Conservation (phyloP, 1,140 invertebrate species). For the Drosophila ercepeae region DNA sequence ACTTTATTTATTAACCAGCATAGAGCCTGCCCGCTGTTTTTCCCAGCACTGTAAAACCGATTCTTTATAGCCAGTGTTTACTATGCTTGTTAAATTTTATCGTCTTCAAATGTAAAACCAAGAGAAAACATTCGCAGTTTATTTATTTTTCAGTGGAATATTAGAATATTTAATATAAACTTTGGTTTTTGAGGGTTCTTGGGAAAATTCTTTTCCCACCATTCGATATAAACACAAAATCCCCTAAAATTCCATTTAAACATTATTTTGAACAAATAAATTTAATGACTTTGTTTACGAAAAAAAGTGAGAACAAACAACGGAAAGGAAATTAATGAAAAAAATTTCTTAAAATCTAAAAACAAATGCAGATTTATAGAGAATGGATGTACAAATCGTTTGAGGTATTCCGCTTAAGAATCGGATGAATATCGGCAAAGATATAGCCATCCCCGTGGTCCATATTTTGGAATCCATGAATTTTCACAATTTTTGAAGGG, state of each 20-base stretch:
- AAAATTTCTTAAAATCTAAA: background rate
- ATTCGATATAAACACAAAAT: conserved; percentile 7
- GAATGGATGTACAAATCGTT: no score
- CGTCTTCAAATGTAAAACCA: background rate
- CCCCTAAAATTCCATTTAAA: background rate
- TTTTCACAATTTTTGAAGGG: no score
- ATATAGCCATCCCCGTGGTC: no score
- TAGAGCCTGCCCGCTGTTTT: conserved; percentile 10
- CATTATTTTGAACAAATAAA: conserved; percentile 1
- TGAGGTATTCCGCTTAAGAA: no score
- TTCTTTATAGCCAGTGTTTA: background rate
- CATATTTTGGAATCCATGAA: no score
- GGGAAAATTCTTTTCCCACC: background rate
- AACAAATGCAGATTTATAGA: no score
- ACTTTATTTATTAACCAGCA: conserved; percentile 26
- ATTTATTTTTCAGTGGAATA: background rate
- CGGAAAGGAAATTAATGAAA: conserved; percentile 10
- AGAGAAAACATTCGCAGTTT: background rate
- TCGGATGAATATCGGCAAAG: no score
- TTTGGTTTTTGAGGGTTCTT: background rate
- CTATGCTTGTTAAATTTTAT: background rate
- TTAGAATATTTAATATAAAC: background rate
- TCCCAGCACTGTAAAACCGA: background rate
- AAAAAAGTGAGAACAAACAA: background rate
- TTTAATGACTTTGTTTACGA: conserved; percentile 16